A percentile compares a stretch with the other conserved stretches of the same genome.
phyloP scores from a whole-genome alignment of 2,797 vertebrate species.

The Microcaecilia unicolor region DNA sequence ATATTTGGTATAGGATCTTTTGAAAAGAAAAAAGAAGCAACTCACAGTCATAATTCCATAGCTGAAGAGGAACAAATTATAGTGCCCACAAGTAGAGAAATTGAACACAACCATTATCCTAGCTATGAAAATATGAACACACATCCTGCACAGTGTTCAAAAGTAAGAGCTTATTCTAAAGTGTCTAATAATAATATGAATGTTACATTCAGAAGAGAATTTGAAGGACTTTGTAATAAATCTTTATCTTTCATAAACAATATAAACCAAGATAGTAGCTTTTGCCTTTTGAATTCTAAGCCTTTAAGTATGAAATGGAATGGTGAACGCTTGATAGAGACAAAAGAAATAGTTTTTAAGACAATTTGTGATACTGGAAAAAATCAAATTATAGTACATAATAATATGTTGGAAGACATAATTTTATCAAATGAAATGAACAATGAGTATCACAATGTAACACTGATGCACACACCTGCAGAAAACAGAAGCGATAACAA shows the following conservation, averaged over 20 bases:
- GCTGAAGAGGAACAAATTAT: too few species aligned
- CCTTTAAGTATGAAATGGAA: conserved; percentile 6
- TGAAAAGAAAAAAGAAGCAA: background rate
- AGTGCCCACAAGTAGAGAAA: conserved; percentile 1
- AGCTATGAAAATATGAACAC: conserved; percentile 1
- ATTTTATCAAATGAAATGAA: conserved; percentile 32
- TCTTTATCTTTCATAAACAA: background rate
- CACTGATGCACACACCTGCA: conserved; percentile 33
- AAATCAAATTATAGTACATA: conserved; percentile 29
- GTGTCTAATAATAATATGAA: background rate
- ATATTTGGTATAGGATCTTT: background rate
- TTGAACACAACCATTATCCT: background rate
- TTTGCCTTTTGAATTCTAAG: conserved; percentile 2
- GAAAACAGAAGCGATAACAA: conserved; percentile 24
- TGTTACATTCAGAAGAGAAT: conserved; percentile 2
- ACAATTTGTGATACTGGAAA: conserved; percentile 22
- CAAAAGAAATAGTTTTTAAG: conserved; percentile 18
- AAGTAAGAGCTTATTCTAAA: background rate
- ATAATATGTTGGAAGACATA: conserved; percentile 21
- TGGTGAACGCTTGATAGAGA: conserved; percentile 21
- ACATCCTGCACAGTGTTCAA: background rate
- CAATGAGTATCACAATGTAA: conserved; percentile 32
- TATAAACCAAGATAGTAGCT: fast-evolving
- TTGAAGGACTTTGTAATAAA: background rate
- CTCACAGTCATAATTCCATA: background rate